A percentile compares a stretch with the other conserved stretches of the same genome.
phyloP scores from a whole-genome alignment of 1,140 invertebrate genomes.

The Cheumatopsyche charites region DNA sequence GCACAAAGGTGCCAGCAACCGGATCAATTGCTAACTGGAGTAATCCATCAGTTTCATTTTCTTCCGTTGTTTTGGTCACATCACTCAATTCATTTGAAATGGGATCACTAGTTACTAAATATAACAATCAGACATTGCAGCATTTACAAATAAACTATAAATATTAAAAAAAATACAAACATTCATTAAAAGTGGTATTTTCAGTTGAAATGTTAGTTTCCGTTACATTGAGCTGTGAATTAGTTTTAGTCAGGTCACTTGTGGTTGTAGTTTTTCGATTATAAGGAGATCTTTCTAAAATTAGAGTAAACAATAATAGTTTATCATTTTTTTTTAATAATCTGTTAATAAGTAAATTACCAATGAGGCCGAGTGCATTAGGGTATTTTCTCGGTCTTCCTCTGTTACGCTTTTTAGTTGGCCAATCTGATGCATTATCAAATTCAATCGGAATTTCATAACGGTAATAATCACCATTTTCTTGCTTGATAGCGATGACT shows the following conservation, averaged over 20 bases:
- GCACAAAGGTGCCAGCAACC: slow-evolving; percentile 33
- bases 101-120: slow-evolving; percentile 37
- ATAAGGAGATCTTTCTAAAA: slow-evolving; percentile 42
- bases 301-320: background rate
- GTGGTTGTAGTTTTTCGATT: slow-evolving; percentile 18
- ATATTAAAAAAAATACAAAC: background rate
- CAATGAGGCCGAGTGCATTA: slow-evolving; percentile 58
- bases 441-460: slow-evolving; percentile 60
- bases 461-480: slow-evolving; percentile 58
- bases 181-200: background rate
- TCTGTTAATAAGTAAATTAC: slow-evolving; percentile 47
- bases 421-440: slow-evolving; percentile 51
- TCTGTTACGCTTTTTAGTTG: slow-evolving; percentile 46
- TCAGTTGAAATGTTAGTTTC: background rate
- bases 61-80: slow-evolving; percentile 12
- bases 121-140: background rate
- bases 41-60: slow-evolving; percentile 12
- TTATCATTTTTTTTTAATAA: background rate
- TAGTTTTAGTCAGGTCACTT: background rate
- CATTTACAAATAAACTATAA: slow-evolving; percentile 7
- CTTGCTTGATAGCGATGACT: slow-evolving; percentile 60
- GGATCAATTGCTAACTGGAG: slow-evolving; percentile 37
- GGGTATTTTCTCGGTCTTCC: slow-evolving; percentile 60
- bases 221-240: background rate
- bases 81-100: slow-evolving; percentile 37